Conservation (phyloP, 2,888 invertebrate species). For the Enchytraeus crypticus region DNA sequence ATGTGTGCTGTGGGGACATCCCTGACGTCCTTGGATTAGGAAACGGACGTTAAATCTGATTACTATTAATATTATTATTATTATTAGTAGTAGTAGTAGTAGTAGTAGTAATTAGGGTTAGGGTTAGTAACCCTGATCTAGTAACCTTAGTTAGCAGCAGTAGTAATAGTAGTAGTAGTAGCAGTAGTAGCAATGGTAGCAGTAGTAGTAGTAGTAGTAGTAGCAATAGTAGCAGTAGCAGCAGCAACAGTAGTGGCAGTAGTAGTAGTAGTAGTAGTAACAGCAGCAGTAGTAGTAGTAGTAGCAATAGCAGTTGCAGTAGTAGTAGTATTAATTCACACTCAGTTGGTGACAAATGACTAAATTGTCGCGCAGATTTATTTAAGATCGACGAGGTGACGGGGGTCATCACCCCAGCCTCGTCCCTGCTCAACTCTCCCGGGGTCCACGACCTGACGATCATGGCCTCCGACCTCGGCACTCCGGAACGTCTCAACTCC, state of each 20-base stretch:
- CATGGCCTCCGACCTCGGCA: constrained; percentile 66
- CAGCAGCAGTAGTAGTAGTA: constrained; percentile 67
- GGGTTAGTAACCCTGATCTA: too few species aligned
- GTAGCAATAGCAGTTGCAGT: too few species aligned
- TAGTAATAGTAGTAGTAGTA: too few species aligned
- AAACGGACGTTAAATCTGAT: too few species aligned
- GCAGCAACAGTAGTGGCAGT: too few species aligned
- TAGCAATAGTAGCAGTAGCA: background rate
- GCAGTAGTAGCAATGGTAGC: background rate
- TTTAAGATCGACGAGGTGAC: constrained; percentile 67
- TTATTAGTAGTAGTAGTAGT: too few species aligned
- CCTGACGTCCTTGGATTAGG: too few species aligned
- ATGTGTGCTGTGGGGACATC: too few species aligned
- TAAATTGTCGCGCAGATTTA: constrained; percentile 53
- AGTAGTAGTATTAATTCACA: constrained; percentile 39
- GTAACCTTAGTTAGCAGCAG: too few species aligned
- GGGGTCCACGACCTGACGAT: constrained; percentile 58
- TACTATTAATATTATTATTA: too few species aligned
- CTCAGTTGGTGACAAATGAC: background rate
- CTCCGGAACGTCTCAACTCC: constrained; percentile 24
- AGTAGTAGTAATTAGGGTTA: too few species aligned
- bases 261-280: constrained; percentile 70
- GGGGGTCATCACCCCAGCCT: constrained; percentile 73
- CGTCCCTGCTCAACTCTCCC: constrained; percentile 61
- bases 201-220: constrained; percentile 15